Base-by-base conservation (phyloP, 2,113 vertebrate species). In the Microtus ochrogaster region DNA sequence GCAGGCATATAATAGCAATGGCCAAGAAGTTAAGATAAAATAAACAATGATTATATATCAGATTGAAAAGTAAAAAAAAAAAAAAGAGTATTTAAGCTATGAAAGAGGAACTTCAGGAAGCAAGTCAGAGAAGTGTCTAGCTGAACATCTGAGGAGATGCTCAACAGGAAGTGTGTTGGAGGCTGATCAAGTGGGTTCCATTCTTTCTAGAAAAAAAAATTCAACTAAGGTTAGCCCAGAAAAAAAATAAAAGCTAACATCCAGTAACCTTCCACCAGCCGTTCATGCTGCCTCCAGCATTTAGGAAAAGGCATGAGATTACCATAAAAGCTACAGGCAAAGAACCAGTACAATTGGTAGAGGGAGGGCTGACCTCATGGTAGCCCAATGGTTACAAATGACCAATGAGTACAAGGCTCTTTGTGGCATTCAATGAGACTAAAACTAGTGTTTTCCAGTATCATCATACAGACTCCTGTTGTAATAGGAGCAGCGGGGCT, bases 11-110 rank as follows among this genome's bases (percentile, higher is more conserved):
- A 21, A 70, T 3, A 33, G 13, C 49, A 61, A 78, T n/a, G 52
- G 55, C 55, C n/a, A 94, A 84, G 70, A 89, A 92, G 82, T 84
- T 30, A 89, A 78, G n/a, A 89, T 26, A 26, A 84, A 39, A 76
- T 4, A 39, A 39, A 9, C 65, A 41, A 77, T 61, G 47, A 36
- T 58, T 68, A 30, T 26, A 7, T 41, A 16, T 63, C 39, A 92
- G 2, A 33, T 16, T 73, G 13, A 41, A 74, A n/a, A 7, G 22
- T 47, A 0, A 55, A 55, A 11, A 47, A 63, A 11, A 47, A 63
- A 78, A 63, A 39, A 9, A 82, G 44, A 82, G 44, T 74, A 66
- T 36, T 74, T 24, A 21, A 41, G 22, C 2, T 41, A 24, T 74
- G 16, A 47, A 47, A 82, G n/a, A 68, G 8, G 22, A 78, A 77